Percentiles rank a stretch among this genome's conserved stretches.
phyloP scores from a whole-genome alignment of 2,113 vertebrate genomes.

The Asarcornis scutulata region DNA sequence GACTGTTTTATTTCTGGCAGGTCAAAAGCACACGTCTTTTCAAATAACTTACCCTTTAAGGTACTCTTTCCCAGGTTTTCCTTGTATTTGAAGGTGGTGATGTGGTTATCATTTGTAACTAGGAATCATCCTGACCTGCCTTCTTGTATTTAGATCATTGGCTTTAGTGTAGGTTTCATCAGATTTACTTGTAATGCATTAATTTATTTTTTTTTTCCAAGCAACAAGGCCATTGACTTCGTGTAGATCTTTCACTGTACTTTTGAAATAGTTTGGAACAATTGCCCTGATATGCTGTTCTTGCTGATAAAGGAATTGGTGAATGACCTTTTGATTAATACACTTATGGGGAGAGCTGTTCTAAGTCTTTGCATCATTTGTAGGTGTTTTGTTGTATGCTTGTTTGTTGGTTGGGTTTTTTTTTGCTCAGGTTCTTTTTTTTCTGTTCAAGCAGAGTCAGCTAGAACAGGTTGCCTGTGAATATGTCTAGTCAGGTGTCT shows the following conservation, averaged over 20 bases:
- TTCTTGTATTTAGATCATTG: not conserved
- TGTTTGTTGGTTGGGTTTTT: not conserved
- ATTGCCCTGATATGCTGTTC: not conserved
- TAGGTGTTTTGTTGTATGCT: not conserved
- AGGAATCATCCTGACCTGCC: not conserved
- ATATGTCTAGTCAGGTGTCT: not conserved
- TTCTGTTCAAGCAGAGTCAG: not conserved
- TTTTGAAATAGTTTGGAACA: not conserved
- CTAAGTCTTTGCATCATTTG: not conserved
- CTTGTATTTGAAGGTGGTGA: not conserved
- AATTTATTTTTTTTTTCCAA: not conserved
- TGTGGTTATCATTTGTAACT: not conserved
- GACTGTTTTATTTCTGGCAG: not conserved
- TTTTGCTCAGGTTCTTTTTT: not conserved
- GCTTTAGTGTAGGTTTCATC: not conserved
- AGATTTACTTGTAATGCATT: not conserved
- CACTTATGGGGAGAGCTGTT: not conserved
- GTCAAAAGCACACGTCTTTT: not conserved
- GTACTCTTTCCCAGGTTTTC: not conserved
- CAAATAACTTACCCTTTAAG: not conserved
- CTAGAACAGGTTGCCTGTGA: not conserved
- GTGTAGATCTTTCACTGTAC: not conserved
- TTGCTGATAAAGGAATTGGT: not conserved
- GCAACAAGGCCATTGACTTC: not conserved
- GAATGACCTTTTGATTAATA: not conserved